These are phyloP conservation scores for Rosalia funebris DNA, from an alignment of 2,888 invertebrate species.

Conservation along the genomic window DNA sequence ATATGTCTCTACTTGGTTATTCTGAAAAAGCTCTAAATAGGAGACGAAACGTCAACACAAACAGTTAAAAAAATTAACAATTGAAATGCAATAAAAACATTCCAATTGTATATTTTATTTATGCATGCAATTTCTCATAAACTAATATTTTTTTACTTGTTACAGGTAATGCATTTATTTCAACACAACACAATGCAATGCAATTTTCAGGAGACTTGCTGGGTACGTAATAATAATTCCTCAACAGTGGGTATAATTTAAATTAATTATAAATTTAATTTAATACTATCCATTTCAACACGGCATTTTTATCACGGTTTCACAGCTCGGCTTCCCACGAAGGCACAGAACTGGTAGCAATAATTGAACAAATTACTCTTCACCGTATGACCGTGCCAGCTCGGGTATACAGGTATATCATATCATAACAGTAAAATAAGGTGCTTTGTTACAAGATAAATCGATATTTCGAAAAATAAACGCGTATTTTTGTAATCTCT, in stretches of 20 bases:
- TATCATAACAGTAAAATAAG: slow-evolving; percentile 3
- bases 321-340: slow-evolving; percentile 26
- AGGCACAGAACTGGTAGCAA: slow-evolving; percentile 25
- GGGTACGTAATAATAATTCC: slow-evolving; percentile 28
- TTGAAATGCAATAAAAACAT: no score
- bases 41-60: no score
- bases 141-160: slow-evolving; percentile 31
- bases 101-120: neutral
- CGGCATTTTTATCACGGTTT: slow-evolving; percentile 22
- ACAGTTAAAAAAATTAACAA: no score
- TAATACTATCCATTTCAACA: slow-evolving; percentile 27
- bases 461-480: slow-evolving; percentile 3
- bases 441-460: slow-evolving; percentile 4
- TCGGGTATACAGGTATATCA: neutral
- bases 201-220: slow-evolving; percentile 26
- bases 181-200: slow-evolving; percentile 32
- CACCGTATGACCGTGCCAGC: neutral
- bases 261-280: slow-evolving; percentile 6
- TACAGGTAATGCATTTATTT: slow-evolving; percentile 37
- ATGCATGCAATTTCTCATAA: slow-evolving; percentile 3
- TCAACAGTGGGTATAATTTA: slow-evolving; percentile 15
- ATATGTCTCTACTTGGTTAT: no score
- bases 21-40: no score
- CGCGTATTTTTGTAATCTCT: neutral
- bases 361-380: slow-evolving; percentile 21